Base-by-base conservation (phyloP, 2,888 invertebrate genomes). In the Pimpla rufipes region DNA sequence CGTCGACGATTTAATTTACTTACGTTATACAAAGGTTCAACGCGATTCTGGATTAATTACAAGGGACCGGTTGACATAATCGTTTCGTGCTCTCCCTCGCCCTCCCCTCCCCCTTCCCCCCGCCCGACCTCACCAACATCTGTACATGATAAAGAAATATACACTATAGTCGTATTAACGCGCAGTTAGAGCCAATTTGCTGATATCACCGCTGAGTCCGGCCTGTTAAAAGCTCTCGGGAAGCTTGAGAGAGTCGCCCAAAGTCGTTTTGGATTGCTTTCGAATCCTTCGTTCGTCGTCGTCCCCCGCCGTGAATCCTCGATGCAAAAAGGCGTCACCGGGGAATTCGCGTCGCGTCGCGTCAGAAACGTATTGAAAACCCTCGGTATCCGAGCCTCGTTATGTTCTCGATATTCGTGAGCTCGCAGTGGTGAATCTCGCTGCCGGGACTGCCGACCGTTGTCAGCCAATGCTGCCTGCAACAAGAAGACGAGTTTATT, bases 391-490 rank as follows among this genome's bases (percentile, higher is more conserved):
- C 95, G 83, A 94, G 95, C 87, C 94, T 94, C 1, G 95, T 95
- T 64, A 97, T 94, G 90, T 96, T 96, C 91, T 97, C 96, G 96
- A 97, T 96, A 93, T 98, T 98, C 82, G 95, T 95, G 67, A 98
- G 94, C 88, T 97, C 97, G 88, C 97, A 97, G 86, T 95, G 96
- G 88, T 98, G 97, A 87, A 98, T 97, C 93, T 97, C 95, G 90
- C 97, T 96, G 83, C 97, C 97, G 0, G 98, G 98, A 71, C 97
- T 97, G 0, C 98, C 98, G 0, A 96, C 96, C 66, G 95, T 96
- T 52, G 96, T 96, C 84, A 98, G 94, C 98, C 98, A 98, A 81
- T 96, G 94, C 79, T 97, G 94, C 97, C 98, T 98, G 86, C 66
- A 90, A 89, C 74, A 70, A 42, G 45, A 50, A 52, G 11, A 73